Evolutionary conservation across 2,797 vertebrate genomes (phyloP).

Genomic region (Hapalemur alaotrensis): DNA sequence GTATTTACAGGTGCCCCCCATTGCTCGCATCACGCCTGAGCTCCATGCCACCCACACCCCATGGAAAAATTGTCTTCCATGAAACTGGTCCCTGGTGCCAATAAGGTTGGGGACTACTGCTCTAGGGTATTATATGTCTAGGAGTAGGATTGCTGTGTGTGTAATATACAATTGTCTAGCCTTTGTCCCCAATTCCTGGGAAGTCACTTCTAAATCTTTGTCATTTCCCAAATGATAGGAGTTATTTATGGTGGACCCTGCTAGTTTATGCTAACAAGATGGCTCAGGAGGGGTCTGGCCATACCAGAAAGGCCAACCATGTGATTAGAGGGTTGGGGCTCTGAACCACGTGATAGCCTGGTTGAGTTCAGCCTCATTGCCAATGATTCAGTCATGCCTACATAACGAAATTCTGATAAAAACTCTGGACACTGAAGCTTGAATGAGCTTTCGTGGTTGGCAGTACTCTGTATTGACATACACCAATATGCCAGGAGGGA

Average conservation of each 20-base stretch:
- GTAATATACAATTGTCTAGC: neutral
- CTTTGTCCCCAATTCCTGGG: neutral
- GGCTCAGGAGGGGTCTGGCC: neutral
- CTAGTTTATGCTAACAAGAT: neutral
- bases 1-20: too few species aligned
- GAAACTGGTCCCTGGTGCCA: too few species aligned
- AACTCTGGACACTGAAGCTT: neutral
- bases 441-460: neutral
- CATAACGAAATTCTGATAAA: neutral
- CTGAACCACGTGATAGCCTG: neutral
- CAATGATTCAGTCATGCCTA: neutral
- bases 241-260: neutral
- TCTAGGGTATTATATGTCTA: neutral
- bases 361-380: neutral
- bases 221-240: neutral
- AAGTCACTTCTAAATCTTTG: neutral
- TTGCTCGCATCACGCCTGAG: too few species aligned
- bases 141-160: neutral
- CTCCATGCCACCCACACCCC: too few species aligned
- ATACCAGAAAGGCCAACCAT: neutral
- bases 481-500: neutral
- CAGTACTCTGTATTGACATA: neutral
- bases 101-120: too few species aligned
- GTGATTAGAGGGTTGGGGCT: neutral
- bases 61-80: too few species aligned